Evolutionary conservation across 1,140 invertebrate species (phyloP).

Genomic region (Achroia grisella): DNA sequence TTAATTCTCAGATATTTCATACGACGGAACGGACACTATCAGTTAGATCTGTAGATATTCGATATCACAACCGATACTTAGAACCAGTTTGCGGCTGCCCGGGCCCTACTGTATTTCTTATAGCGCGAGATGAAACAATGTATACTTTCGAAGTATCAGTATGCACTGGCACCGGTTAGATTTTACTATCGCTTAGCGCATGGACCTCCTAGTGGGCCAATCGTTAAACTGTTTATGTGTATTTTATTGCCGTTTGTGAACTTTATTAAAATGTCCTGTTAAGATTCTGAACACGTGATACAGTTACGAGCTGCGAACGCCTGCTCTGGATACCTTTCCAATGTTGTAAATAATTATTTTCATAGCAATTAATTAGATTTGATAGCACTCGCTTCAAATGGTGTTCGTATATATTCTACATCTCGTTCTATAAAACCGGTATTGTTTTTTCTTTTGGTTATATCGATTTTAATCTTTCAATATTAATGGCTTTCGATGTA

Average conservation of each 20-base stretch:
- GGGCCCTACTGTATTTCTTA: background rate
- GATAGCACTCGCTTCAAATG: too few relatives aligned
- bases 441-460: too few relatives aligned
- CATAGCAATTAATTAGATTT: too few relatives aligned
- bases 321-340: too few relatives aligned
- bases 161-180: constrained; percentile 8
- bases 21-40: constrained; percentile 39
- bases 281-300: constrained; percentile 26
- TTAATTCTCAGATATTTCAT: constrained; percentile 45
- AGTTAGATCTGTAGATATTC: constrained; percentile 27
- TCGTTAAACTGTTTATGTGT: constrained; percentile 42
- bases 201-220: constrained; percentile 35
- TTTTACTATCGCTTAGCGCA: constrained; percentile 22
- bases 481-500: too few relatives aligned
- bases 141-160: constrained; percentile 6
- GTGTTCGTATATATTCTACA: too few relatives aligned
- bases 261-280: constrained; percentile 35
- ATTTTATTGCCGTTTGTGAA: constrained; percentile 40
- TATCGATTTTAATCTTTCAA: too few relatives aligned
- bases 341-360: too few relatives aligned
- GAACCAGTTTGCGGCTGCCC: constrained; percentile 11
- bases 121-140: constrained; percentile 12
- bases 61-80: constrained; percentile 25
- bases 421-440: too few relatives aligned
- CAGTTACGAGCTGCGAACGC: constrained; percentile 1